Percentiles rank a stretch among this genome's conserved stretches.
Evolutionary conservation across 2,797 vertebrate genomes (phyloP).

Genomic region (Malurus splendens): DNA sequence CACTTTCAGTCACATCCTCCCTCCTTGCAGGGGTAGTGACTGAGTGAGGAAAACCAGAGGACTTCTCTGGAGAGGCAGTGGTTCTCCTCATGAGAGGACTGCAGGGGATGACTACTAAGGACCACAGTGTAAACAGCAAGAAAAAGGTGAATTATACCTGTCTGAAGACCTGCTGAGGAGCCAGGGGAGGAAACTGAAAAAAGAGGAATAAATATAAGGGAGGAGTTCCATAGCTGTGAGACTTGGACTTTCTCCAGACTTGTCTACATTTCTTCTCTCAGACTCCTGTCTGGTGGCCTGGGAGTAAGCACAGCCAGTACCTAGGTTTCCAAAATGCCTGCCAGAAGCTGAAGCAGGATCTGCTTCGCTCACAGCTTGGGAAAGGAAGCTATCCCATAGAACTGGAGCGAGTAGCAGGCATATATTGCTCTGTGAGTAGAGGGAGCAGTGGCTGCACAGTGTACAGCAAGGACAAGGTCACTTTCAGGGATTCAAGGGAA

Average conservation of each 20-base stretch:
- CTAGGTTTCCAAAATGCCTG: background rate
- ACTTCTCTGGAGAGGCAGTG: background rate
- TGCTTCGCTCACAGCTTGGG: background rate
- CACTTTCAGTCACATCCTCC: background rate
- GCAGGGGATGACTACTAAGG: background rate
- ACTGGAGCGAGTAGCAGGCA: background rate
- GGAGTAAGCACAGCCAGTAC: background rate
- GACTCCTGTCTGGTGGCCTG: background rate
- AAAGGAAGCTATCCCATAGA: background rate
- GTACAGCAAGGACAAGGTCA: rapidly evolving
- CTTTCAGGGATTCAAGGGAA: background rate
- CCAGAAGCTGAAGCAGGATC: background rate
- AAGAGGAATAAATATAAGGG: background rate
- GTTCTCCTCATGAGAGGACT: background rate
- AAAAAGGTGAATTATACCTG: background rate
- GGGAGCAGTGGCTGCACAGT: background rate
- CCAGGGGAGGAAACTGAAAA: background rate
- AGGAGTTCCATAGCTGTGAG: background rate
- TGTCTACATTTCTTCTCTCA: background rate
- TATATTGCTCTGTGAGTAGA: background rate
- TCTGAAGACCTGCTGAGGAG: background rate
- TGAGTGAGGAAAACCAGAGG: background rate
- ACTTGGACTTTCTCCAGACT: background rate
- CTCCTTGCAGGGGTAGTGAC: background rate
- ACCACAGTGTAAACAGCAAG: background rate